phyloP scores from a whole-genome alignment of 2,797 vertebrate species.

The Pygocentrus nattereri region DNA sequence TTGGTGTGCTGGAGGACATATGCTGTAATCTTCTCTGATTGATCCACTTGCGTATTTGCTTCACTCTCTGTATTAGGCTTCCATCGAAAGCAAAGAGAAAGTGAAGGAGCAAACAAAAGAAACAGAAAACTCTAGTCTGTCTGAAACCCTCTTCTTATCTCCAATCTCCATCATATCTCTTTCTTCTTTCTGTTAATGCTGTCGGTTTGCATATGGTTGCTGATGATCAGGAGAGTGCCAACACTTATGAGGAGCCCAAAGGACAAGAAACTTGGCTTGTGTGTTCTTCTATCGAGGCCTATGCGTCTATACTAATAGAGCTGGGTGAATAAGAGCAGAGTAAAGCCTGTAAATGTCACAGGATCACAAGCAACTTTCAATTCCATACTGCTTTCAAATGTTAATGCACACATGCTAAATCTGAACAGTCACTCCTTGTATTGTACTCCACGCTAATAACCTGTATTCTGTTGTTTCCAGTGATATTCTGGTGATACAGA shows the following conservation, averaged over 20 bases:
- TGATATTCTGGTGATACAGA: background rate
- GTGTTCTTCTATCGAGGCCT: conserved; percentile 42
- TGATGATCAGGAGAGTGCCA: background rate
- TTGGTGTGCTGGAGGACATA: conserved; percentile 3
- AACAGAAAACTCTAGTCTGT: background rate
- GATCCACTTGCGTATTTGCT: conserved; percentile 8
- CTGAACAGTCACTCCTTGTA: conserved; percentile 27
- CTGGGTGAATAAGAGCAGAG: conserved; percentile 51
- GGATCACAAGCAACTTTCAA: conserved; percentile 35
- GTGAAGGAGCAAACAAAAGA: background rate
- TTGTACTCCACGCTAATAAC: background rate
- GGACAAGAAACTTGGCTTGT: conserved; percentile 28
- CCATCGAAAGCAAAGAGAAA: background rate
- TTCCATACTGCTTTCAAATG: conserved; percentile 44
- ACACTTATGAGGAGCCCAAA: background rate
- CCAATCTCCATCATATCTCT: background rate
- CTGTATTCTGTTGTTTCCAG: background rate
- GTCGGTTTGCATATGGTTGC: background rate
- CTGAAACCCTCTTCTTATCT: background rate
- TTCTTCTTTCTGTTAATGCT: background rate
- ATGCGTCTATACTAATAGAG: conserved; percentile 47
- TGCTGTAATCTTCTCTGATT: conserved; percentile 14
- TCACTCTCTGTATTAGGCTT: background rate
- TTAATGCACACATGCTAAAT: conserved; percentile 42
- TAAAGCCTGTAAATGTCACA: conserved; percentile 57